A percentile compares a stretch with the other conserved stretches of the same genome.
Conservation (phyloP, 2,888 invertebrate species). For the Cosmorhoe ocellata region DNA sequence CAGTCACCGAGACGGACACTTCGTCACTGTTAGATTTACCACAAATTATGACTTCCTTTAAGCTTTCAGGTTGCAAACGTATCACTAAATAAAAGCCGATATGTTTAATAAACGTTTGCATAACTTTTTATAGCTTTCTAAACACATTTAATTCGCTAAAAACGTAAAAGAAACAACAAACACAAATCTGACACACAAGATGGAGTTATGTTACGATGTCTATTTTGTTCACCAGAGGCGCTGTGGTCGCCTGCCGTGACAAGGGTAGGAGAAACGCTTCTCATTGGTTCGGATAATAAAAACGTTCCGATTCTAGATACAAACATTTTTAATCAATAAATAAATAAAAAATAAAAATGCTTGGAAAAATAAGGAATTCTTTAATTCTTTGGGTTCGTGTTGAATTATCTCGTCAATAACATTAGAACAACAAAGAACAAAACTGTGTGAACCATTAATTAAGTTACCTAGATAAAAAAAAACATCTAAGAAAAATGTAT, state of each 20-base stretch:
- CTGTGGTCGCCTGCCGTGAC: constrained; percentile 40
- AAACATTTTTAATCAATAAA: too few species aligned
- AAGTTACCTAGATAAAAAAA: too few species aligned
- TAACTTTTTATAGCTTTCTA: constrained; percentile 60
- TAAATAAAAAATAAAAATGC: too few species aligned
- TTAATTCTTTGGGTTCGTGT: too few species aligned
- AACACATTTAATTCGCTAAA: constrained; percentile 61
- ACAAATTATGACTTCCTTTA: constrained; percentile 39
- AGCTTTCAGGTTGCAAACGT: constrained; percentile 32
- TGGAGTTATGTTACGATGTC: constrained; percentile 84
- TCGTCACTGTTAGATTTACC: constrained; percentile 73
- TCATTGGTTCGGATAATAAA: constrained; percentile 53
- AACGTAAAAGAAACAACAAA: constrained; percentile 79
- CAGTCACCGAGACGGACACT: constrained; percentile 75
- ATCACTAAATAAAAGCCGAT: constrained; percentile 41
- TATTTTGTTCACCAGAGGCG: constrained; percentile 74
- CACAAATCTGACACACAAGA: constrained; percentile 85
- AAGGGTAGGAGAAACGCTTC: constrained; percentile 52
- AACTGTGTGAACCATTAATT: too few species aligned
- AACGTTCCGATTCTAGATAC: constrained; percentile 54
- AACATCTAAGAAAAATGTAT: too few species aligned
- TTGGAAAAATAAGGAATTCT: too few species aligned
- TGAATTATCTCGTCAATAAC: too few species aligned
- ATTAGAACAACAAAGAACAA: too few species aligned
- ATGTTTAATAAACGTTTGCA: constrained; percentile 45